Percentiles rank a stretch among this genome's conserved stretches.
These are phyloP conservation scores for Rhyacophila evoluta DNA, from an alignment of 2,888 invertebrate genomes.

Conservation along the genomic window DNA sequence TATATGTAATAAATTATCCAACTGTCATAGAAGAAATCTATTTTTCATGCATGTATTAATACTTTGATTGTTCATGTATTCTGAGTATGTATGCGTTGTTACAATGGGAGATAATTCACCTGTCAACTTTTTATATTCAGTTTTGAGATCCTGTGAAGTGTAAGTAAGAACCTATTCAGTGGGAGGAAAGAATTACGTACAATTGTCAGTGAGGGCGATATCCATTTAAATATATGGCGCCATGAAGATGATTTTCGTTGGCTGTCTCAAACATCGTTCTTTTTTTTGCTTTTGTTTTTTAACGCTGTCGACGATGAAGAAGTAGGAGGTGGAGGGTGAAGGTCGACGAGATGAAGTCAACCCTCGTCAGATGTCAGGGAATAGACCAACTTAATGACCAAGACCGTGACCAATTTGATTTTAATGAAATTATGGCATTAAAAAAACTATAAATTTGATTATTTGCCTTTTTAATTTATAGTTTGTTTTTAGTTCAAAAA, in stretches of 20 bases:
- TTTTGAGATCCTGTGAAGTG: neutral
- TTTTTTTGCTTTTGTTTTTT: neutral
- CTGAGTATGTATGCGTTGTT: too few species aligned
- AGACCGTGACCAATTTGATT: neutral
- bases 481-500: too few species aligned
- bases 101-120: neutral
- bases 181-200: neutral
- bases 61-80: too few species aligned
- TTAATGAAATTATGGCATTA: neutral
- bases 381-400: neutral
- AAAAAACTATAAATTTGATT: too few species aligned
- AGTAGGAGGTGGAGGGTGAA: neutral
- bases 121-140: neutral
- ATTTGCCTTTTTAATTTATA: too few species aligned
- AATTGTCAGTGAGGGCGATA: slow-evolving; percentile 5
- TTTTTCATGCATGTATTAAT: too few species aligned
- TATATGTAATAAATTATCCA: too few species aligned
- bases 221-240: neutral
- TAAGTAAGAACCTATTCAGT: neutral
- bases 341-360: neutral
- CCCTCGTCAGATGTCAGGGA: neutral
- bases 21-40: too few species aligned
- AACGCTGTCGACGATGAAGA: neutral
- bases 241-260: neutral
- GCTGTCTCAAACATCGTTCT: neutral